Evolutionary conservation across 2,888 invertebrate species (phyloP), one percentile per base, ranked within the genome.

Genomic region (Tenthredo distinguenda): DNA sequence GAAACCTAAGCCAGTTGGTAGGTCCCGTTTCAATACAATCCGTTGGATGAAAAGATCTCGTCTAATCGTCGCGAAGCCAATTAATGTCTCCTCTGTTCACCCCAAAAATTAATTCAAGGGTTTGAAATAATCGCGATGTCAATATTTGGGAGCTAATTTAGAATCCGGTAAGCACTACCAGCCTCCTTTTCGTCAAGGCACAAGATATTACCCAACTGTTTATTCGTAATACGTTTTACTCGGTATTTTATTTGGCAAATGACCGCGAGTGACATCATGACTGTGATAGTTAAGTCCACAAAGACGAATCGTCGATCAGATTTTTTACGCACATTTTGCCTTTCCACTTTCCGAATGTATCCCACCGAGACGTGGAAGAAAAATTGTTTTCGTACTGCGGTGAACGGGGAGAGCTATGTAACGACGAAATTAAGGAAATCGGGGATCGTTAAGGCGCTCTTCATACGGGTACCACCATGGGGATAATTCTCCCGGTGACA

Each of bases 401-500:
- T 47, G n/a, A 58, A 58, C 21, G 21, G 26, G 62, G n/a, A 62
- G 62, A 40, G 6, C 31, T 55, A 7, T 34, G 72, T 31, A n/a
- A 31, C 9, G 21, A 43, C 12, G n/a, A 37, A 47, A 50, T 26
- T 26, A 40, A 40, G 50, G 31, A 50, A 77, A 55, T 55, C 31
- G 9, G 1, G 26, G 21, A 77, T 55, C 18, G 50, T 26, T 21
- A 55, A 40, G 31, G 47, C 15, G 6, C 12, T 68, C 2, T 68
- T 68, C 68, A 68, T 68, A 47, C 77, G 77, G 77, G 77, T 34
- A 50, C 55, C 77, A 77, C 77, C 55, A 55, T 34, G 77, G 12
- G n/a, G 50, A 31, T 77, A 40, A 47, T 40, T n/a, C 34, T 71
- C 37, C 9, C 9, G n/a, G 76, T 12, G 81, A 81, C 81, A 26